A percentile compares a stretch with the other conserved stretches of the same genome.
phyloP scores from a whole-genome alignment of 2,888 invertebrate species.

The Scaptomyza caliginosa region DNA sequence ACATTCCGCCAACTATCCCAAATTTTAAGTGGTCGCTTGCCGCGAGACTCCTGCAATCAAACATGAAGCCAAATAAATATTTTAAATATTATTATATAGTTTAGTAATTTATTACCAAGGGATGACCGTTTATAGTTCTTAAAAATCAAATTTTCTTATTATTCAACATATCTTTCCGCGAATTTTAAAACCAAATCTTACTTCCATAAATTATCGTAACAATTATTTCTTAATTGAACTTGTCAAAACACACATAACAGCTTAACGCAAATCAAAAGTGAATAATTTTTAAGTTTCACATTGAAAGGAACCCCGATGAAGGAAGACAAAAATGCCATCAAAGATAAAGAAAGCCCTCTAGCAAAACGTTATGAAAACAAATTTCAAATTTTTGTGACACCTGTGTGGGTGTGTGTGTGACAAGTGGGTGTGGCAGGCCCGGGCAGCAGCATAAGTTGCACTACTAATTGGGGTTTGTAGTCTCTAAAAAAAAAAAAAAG shows the following conservation, averaged over 20 bases:
- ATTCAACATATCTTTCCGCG: too few species aligned
- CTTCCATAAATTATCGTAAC: slow-evolving; percentile 3
- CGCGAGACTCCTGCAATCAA: slow-evolving; percentile 92
- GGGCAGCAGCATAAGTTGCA: slow-evolving; percentile 61
- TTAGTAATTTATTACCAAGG: too few species aligned
- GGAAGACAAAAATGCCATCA: neutral
- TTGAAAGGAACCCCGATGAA: neutral
- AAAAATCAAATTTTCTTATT: too few species aligned
- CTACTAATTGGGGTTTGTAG: slow-evolving; percentile 66
- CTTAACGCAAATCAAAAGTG: slow-evolving; percentile 8
- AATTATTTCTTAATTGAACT: neutral
- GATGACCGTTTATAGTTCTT: too few species aligned
- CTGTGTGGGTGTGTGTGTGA: slow-evolving; percentile 39
- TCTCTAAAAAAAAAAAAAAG: slow-evolving; percentile 56
- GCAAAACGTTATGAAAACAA: neutral
- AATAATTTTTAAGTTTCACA: neutral
- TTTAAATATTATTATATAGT: neutral
- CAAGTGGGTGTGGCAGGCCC: slow-evolving; percentile 64
- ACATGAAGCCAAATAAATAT: neutral
- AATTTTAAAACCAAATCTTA: too few species aligned
- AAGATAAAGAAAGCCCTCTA: neutral
- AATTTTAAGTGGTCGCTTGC: slow-evolving; percentile 98
- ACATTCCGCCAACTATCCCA: slow-evolving; percentile 97
- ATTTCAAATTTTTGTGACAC: slow-evolving; percentile 35
- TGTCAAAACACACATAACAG: slow-evolving; percentile 5